phyloP scores from a whole-genome alignment of 2,797 vertebrate genomes.

The Zalophus californianus region DNA sequence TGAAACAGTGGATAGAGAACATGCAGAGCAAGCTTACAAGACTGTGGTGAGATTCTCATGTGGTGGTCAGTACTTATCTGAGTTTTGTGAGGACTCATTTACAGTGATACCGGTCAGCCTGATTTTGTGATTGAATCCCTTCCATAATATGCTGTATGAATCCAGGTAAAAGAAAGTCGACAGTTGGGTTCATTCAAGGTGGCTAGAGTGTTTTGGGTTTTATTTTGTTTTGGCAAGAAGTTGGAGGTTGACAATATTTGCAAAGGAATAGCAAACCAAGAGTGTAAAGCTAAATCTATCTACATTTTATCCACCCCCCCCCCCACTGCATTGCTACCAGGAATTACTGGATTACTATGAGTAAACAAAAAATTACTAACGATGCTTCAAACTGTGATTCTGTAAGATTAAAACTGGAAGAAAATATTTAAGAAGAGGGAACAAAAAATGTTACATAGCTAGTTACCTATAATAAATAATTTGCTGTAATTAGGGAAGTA shows the following conservation, averaged over 20 bases:
- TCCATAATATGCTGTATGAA: not conserved
- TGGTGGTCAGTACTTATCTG: not conserved
- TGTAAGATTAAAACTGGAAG: constrained; percentile 40
- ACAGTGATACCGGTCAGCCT: not conserved
- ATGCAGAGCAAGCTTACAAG: not conserved
- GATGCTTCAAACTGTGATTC: not conserved
- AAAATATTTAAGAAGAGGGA: not conserved
- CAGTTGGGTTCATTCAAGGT: not conserved
- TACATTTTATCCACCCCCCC: not conserved
- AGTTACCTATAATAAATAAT: not conserved
- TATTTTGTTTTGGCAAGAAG: constrained; percentile 24
- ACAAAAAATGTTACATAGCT: not conserved
- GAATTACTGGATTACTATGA: not conserved
- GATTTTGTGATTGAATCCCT: not conserved
- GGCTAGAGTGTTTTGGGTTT: not conserved
- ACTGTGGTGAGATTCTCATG: not conserved
- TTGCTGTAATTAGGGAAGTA: not conserved
- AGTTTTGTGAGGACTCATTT: not conserved
- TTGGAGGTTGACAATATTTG: not conserved
- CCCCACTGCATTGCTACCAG: not conserved
- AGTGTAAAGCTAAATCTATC: not conserved
- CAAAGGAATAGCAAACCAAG: not conserved
- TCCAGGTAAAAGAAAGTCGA: not conserved
- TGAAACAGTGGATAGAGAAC: not conserved
- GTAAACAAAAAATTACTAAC: not conserved